phyloP scores from a whole-genome alignment of 1,140 invertebrate species.

The Meloidogyne chitwoodi region DNA sequence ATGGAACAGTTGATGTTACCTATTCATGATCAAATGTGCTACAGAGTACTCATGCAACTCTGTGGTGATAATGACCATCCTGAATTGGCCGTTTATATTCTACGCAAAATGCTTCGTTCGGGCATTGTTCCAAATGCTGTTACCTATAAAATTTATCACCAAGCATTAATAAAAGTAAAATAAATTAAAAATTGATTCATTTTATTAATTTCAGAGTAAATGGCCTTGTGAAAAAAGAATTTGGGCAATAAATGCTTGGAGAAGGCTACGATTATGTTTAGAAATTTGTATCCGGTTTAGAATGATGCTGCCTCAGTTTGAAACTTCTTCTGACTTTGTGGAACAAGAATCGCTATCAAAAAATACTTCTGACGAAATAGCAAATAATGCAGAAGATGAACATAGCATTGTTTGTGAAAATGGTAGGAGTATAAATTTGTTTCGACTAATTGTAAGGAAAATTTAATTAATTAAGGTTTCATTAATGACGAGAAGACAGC shows the following conservation, averaged over 20 bases:
- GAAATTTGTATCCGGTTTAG: conserved; percentile 26
- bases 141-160: conserved; percentile 83
- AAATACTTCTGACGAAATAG: neutral
- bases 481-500: neutral
- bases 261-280: conserved; percentile 17
- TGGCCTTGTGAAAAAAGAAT: conserved; percentile 49
- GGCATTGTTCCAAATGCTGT: conserved; percentile 92
- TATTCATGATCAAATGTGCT: conserved; percentile 74
- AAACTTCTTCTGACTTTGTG: neutral
- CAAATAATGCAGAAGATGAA: neutral
- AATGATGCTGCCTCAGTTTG: neutral
- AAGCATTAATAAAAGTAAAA: conserved; percentile 44
- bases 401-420: neutral
- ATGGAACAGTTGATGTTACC: conserved; percentile 40
- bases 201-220: conserved; percentile 29
- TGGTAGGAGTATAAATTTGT: neutral
- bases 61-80: conserved; percentile 90
- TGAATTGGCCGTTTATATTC: conserved; percentile 84
- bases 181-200: neutral
- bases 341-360: neutral
- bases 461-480: neutral
- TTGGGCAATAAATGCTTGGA: conserved; percentile 44
- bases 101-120: conserved; percentile 89
- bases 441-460: no score
- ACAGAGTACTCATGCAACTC: conserved; percentile 94